A percentile compares a stretch with the other conserved stretches of the same genome.
phyloP scores from a whole-genome alignment of 2,113 vertebrate genomes.

The Riparia riparia region DNA sequence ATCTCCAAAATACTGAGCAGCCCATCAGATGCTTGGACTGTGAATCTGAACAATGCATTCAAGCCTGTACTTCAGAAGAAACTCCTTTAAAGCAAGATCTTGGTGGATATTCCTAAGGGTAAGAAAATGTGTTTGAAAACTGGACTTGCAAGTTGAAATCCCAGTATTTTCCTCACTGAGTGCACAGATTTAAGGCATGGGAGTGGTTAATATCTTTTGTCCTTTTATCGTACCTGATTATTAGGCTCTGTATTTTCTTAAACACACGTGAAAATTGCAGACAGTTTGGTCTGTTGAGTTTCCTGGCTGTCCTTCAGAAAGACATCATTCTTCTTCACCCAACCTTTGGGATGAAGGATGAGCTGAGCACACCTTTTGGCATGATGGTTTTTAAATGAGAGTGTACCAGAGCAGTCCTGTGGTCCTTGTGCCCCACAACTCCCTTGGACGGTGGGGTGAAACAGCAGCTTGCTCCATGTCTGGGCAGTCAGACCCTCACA shows the following conservation, averaged over 20 bases:
- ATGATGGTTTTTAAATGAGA: neutral
- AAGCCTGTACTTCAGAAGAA: neutral
- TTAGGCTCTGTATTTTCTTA: neutral
- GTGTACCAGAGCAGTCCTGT: neutral
- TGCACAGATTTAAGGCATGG: neutral
- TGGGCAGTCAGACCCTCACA: neutral
- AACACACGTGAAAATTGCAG: rapidly evolving
- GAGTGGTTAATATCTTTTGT: neutral
- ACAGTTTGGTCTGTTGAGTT: neutral
- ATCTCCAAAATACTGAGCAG: neutral
- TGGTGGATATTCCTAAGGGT: neutral
- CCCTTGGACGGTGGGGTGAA: neutral
- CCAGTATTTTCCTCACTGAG: neutral
- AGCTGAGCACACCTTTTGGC: neutral
- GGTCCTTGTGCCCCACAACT: neutral
- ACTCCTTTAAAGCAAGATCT: neutral
- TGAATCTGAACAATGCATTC: neutral
- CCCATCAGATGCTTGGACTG: neutral
- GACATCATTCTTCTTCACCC: neutral
- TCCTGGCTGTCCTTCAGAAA: neutral
- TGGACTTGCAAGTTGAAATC: neutral
- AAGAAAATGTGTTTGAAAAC: neutral
- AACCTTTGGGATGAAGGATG: neutral
- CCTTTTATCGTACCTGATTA: neutral
- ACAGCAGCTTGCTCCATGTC: neutral